Percentiles rank a stretch among this genome's conserved stretches.
These are phyloP conservation scores for Coracias cyanogaster DNA, from an alignment of 2,797 vertebrate species.

Conservation along the genomic window DNA sequence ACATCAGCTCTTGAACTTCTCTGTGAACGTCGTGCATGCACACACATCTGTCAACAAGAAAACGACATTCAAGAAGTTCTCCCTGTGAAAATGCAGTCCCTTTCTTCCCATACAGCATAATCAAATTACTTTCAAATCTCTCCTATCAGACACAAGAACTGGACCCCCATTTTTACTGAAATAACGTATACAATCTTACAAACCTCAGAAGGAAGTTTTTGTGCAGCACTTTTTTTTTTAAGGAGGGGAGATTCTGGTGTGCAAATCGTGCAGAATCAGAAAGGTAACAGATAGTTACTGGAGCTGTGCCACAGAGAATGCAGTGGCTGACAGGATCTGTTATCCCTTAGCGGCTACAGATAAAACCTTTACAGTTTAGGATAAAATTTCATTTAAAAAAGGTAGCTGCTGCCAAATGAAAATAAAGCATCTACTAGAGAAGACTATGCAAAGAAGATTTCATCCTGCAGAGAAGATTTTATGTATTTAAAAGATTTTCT, in stretches of 20 bases:
- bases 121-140: not conserved
- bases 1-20: not conserved
- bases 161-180: not conserved
- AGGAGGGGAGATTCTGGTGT: not conserved
- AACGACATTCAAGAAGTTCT: not conserved
- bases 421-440: not conserved
- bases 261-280: not conserved
- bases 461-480: not conserved
- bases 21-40: fast-evolving
- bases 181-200: not conserved
- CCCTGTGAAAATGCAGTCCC: not conserved
- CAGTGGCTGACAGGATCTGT: not conserved
- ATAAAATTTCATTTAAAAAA: slow-evolving; percentile 21
- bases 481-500: not conserved
- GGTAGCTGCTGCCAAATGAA: not conserved
- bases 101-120: not conserved
- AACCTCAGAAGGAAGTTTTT: not conserved
- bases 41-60: fast-evolving
- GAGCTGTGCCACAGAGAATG: not conserved
- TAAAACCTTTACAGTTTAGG: slow-evolving; percentile 20
- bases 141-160: not conserved
- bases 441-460: not conserved
- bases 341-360: not conserved
- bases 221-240: not conserved
- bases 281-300: slow-evolving; percentile 19